Conservation (phyloP, 2,797 vertebrate species). For the Bovichtus variegatus region DNA sequence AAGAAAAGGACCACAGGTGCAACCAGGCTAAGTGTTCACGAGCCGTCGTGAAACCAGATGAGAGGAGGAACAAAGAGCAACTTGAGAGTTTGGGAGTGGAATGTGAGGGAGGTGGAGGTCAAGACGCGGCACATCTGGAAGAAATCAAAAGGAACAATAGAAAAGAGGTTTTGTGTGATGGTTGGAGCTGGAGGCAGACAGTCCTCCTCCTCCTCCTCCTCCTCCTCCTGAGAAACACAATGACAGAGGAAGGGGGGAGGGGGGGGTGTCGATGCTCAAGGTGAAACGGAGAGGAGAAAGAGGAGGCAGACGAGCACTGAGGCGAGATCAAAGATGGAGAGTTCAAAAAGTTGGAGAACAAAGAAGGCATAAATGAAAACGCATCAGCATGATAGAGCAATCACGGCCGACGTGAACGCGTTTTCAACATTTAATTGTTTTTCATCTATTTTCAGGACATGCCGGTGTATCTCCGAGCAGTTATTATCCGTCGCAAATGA, state of each 20-base stretch:
- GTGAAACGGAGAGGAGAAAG: slow-evolving; percentile 61
- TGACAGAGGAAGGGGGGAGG: slow-evolving; percentile 45
- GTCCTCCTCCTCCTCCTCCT: too few relatives aligned
- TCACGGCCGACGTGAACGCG: slow-evolving; percentile 38
- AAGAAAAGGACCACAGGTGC: slow-evolving; percentile 24
- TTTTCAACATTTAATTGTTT: slow-evolving; percentile 65
- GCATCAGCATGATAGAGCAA: slow-evolving; percentile 55
- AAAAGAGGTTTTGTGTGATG: slow-evolving; percentile 42
- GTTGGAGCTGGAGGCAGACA: slow-evolving; percentile 55
- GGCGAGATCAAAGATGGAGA: slow-evolving; percentile 69
- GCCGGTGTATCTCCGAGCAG: slow-evolving; percentile 40
- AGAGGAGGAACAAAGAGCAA: slow-evolving; percentile 49
- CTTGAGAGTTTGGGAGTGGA: slow-evolving; percentile 38
- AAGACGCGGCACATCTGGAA: slow-evolving; percentile 51
- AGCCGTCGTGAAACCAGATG: slow-evolving; percentile 16
- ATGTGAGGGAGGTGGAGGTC: slow-evolving; percentile 38
- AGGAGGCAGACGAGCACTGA: slow-evolving; percentile 53
- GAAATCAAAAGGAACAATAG: slow-evolving; percentile 64
- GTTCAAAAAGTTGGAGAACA: slow-evolving; percentile 72
- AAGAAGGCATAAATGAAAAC: slow-evolving; percentile 69
- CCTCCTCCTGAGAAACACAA: slow-evolving; percentile 57
- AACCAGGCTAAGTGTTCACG: slow-evolving; percentile 23
- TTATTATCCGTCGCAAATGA: slow-evolving; percentile 58
- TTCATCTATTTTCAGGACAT: slow-evolving; percentile 66
- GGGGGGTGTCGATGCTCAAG: slow-evolving; percentile 63